Percentiles rank a stretch among this genome's conserved stretches.
phyloP scores from a whole-genome alignment of 2,797 vertebrate species.

The Gymnothorax javanicus region DNA sequence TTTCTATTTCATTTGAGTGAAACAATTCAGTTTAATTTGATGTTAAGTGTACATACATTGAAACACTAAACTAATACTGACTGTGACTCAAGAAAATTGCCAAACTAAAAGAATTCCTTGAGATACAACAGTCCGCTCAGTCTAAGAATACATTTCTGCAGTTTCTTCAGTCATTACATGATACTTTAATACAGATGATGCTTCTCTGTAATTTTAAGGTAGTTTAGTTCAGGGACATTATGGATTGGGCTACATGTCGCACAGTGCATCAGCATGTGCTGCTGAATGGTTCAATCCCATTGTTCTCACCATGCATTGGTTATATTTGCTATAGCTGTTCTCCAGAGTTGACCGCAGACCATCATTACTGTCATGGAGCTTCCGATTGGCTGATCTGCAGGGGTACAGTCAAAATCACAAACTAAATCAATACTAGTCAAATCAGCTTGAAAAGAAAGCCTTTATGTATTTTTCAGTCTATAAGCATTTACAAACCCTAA shows the following conservation, averaged over 20 bases:
- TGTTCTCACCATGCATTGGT: constrained; percentile 71
- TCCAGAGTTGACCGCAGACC: constrained; percentile 84
- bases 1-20: background rate
- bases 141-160: no score
- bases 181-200: background rate
- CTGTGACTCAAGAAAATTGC: no score
- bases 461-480: no score
- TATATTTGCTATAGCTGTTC: constrained; percentile 78
- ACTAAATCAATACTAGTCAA: background rate
- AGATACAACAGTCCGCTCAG: no score
- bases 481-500: no score
- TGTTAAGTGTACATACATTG: no score
- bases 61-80: no score
- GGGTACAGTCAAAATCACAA: background rate
- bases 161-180: background rate
- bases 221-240: background rate
- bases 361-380: constrained; percentile 94
- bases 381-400: constrained; percentile 88
- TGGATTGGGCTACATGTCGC: background rate
- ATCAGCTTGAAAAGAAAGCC: background rate
- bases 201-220: background rate
- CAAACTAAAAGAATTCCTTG: no score
- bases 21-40: no score
- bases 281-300: background rate
- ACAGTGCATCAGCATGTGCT: background rate